Conservation (phyloP, 2,888 invertebrate species). For the Oegoconia quadripuncta region DNA sequence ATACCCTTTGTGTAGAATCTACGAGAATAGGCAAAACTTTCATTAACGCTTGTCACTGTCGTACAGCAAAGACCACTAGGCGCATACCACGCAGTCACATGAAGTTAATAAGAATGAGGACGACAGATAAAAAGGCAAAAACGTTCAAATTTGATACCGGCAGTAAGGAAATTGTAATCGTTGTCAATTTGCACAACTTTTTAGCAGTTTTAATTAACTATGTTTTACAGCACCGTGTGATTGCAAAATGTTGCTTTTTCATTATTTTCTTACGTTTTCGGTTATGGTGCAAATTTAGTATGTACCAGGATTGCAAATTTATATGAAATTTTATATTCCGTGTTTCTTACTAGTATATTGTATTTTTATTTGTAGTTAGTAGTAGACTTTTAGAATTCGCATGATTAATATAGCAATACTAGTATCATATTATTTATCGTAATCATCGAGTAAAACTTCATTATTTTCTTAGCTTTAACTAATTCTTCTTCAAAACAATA, state of each 20-base stretch:
- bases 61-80: conserved; percentile 65
- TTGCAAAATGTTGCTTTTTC: conserved; percentile 37
- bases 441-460: no score
- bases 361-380: no score
- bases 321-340: background rate
- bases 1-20: background rate
- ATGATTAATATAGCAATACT: no score
- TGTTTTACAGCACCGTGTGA: conserved; percentile 52
- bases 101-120: conserved; percentile 82
- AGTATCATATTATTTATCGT: no score
- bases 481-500: no score
- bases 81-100: conserved; percentile 79
- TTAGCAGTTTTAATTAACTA: conserved; percentile 29
- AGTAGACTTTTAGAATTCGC: no score
- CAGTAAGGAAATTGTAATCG: conserved; percentile 64
- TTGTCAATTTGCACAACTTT: conserved; percentile 23
- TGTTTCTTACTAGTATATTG: background rate
- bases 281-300: conserved; percentile 28
- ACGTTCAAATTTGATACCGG: conserved; percentile 81
- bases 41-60: conserved; percentile 38
- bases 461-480: no score
- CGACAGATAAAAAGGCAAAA: conserved; percentile 76
- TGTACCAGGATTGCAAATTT: background rate
- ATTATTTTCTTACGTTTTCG: conserved; percentile 33
- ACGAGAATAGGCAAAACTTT: conserved; percentile 1